Evolutionary conservation across 2,797 vertebrate species (phyloP).

Genomic region (Xyrichtys novacula): DNA sequence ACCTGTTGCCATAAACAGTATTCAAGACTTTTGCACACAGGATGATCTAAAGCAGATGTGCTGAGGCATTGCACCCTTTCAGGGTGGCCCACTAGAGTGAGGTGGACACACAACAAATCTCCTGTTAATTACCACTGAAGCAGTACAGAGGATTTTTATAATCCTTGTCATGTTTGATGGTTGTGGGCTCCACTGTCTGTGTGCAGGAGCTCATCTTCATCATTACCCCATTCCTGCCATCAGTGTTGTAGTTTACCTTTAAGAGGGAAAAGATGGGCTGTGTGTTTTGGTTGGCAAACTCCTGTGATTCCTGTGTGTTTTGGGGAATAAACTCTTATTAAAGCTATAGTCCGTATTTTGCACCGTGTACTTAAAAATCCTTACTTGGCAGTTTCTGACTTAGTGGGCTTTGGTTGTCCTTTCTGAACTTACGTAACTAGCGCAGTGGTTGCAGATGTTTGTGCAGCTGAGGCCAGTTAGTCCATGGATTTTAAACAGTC

Average conservation of each 20-base stretch:
- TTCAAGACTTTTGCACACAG: constrained; percentile 32
- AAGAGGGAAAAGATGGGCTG: constrained; percentile 26
- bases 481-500: not conserved
- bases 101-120: constrained; percentile 45
- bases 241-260: constrained; percentile 33
- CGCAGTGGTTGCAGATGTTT: not conserved
- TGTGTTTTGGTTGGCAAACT: constrained; percentile 41
- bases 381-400: not conserved
- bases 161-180: constrained; percentile 1
- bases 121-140: constrained; percentile 50
- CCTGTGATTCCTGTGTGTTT: constrained; percentile 36
- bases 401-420: not conserved
- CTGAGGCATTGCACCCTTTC: constrained; percentile 24
- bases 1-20: constrained; percentile 31
- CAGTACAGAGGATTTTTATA: constrained; percentile 10
- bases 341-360: constrained; percentile 11
- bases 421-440: not conserved
- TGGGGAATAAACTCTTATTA: constrained; percentile 55
- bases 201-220: constrained; percentile 37
- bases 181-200: constrained; percentile 15
- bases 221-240: constrained; percentile 28
- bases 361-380: not conserved
- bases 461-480: not conserved
- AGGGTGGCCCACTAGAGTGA: constrained; percentile 39
- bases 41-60: constrained; percentile 56